Percentiles rank a stretch among this genome's conserved stretches.
Conservation (phyloP, 1,140 invertebrate species). For the Nephotettix cincticeps region DNA sequence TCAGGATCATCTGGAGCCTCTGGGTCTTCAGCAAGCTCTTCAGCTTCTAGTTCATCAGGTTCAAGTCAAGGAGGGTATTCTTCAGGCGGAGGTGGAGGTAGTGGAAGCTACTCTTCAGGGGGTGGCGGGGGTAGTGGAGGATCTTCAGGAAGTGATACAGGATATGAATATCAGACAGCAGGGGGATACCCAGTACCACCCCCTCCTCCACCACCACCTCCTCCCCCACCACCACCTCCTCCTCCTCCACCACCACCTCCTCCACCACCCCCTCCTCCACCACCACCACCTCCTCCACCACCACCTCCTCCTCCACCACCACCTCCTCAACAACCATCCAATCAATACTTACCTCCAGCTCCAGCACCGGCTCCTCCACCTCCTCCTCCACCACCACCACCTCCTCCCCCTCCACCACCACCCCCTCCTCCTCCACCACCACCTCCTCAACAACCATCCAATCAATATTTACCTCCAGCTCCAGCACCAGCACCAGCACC, state of each 20-base stretch:
- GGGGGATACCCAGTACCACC: not conserved
- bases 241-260: not conserved
- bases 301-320: not conserved
- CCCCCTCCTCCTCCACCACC: not conserved
- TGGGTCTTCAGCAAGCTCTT: not conserved
- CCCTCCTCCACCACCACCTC: not conserved
- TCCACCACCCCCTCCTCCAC: not conserved
- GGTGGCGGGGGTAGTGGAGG: too few relatives aligned
- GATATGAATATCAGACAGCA: not conserved
- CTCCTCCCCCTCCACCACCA: constrained; percentile 7
- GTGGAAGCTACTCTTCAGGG: too few relatives aligned
- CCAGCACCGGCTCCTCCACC: not conserved
- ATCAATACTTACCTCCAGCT: not conserved
- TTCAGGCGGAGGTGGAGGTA: not conserved
- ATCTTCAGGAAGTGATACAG: too few relatives aligned
- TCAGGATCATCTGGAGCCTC: not conserved
- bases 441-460: not conserved
- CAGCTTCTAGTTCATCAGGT: not conserved
- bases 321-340: not conserved
- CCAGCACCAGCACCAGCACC: not conserved
- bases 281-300: not conserved
- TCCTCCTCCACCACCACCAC: not conserved
- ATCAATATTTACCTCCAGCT: not conserved
- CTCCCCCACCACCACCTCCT: not conserved
- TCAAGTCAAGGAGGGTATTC: too few relatives aligned